phyloP scores from a whole-genome alignment of 2,113 vertebrate species.

The Tragelaphus scriptus region DNA sequence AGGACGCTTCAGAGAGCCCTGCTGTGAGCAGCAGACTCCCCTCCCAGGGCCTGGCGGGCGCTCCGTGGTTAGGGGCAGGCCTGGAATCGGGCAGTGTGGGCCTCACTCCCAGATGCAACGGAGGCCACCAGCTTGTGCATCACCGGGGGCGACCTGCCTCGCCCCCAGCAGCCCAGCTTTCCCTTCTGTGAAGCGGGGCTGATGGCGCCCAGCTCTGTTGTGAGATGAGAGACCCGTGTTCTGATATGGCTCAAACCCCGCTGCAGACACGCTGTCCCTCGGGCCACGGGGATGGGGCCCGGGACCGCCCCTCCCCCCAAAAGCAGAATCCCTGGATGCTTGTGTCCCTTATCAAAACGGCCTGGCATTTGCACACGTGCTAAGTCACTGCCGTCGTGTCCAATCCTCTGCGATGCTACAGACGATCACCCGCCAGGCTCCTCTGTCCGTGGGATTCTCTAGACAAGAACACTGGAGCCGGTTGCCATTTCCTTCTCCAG shows the following conservation, averaged over 20 bases:
- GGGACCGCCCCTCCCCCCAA: not conserved
- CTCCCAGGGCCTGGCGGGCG: fast-evolving
- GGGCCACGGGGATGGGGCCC: not conserved
- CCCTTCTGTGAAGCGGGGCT: not conserved
- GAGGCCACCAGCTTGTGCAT: fast-evolving
- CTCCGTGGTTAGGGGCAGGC: fast-evolving
- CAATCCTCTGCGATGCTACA: not conserved
- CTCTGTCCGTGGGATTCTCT: not conserved
- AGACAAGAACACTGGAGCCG: not conserved
- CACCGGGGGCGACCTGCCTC: fast-evolving
- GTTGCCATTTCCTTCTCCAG: not conserved
- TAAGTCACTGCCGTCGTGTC: not conserved
- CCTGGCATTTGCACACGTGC: not conserved
- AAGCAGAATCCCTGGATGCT: not conserved
- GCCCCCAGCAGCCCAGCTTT: not conserved
- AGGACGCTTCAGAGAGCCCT: not conserved
- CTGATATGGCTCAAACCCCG: fast-evolving
- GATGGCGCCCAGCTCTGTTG: fast-evolving
- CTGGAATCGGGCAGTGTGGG: fast-evolving
- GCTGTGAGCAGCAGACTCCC: fast-evolving
- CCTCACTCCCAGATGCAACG: not conserved
- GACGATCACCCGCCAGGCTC: not conserved
- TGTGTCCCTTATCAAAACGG: not conserved
- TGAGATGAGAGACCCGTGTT: fast-evolving
- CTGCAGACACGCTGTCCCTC: fast-evolving